Base-by-base conservation (phyloP, 2,888 invertebrate genomes). In the Heteropelma amictum region DNA sequence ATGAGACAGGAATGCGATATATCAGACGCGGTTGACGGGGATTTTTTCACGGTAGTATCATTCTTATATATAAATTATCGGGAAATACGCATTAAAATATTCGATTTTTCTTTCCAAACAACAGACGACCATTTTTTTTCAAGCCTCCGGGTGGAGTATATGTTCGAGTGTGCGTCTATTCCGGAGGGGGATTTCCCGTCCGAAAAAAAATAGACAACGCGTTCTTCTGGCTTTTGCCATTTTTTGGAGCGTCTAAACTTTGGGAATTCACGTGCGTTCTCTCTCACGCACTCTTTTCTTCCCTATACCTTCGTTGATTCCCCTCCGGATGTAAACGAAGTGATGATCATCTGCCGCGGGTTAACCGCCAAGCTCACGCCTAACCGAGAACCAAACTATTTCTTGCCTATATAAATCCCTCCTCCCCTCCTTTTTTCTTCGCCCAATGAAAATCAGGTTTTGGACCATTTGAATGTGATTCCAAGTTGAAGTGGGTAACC, bases 201-300 rank as follows among this genome's bases (percentile, higher is more conserved):
- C 33, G 28, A 4, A 49, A 38, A 19, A 42, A 35, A 74, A 45
- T 33, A 26, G 35, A 63, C 42, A 64, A 75, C 47, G 68, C n/a
- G n/a, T 54, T 26, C 33, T 58, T 61, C 51, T 21, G 26, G 67
- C 42, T 35, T 5, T 53, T 61, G 49, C 45, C 58, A 58, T 60
- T 49, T 77, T 69, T 67, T 70, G 69, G 77, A 81, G 80, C 38
- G 35, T 77, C 81, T 83, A 85, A 86, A 83, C 79, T 83, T 77
- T n/a, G 78, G 81, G 77, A 85, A 77, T 85, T 86, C 85, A 84
- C 79, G 85, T 80, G 82, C 81, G 82, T 83, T 83, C 81, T 80
- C 78, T 80, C 81, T 82, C 79, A 76, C 69, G 76, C 78, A 3
- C 51, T 17, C 49, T 28, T 14, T 17, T 14, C 51, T 30, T 17